Conservation (phyloP, 2,888 invertebrate species). For the Phytoseiulus persimilis region DNA sequence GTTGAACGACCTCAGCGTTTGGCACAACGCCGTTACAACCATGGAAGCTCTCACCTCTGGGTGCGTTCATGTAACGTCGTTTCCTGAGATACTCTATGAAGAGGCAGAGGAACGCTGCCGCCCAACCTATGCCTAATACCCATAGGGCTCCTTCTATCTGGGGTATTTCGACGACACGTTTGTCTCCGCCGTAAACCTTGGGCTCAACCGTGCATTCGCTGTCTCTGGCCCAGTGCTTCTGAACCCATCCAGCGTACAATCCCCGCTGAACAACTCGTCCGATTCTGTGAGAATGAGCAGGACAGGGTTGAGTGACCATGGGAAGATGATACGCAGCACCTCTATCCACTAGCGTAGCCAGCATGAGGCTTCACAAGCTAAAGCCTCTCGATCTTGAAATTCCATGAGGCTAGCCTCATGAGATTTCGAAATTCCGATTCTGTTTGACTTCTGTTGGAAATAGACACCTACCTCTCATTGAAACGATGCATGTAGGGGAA, state of each 20-base stretch:
- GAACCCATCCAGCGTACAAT: slow-evolving; percentile 71
- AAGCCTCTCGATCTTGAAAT: too few relatives aligned
- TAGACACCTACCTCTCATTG: slow-evolving; percentile 6
- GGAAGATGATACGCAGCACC: too few relatives aligned
- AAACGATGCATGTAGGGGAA: slow-evolving; percentile 20
- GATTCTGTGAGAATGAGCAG: slow-evolving; percentile 55
- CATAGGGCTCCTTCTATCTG: slow-evolving; percentile 91
- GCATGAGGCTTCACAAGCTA: too few relatives aligned
- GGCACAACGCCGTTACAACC: too few relatives aligned
- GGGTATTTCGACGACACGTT: slow-evolving; percentile 73
- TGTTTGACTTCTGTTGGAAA: too few relatives aligned
- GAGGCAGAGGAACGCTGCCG: slow-evolving; percentile 41
- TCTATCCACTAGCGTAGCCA: too few relatives aligned
- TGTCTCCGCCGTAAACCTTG: slow-evolving; percentile 55
- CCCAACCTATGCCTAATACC: slow-evolving; percentile 65
- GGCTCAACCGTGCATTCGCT: slow-evolving; percentile 61
- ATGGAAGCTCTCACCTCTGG: not conserved
- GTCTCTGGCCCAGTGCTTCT: slow-evolving; percentile 65
- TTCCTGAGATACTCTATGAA: slow-evolving; percentile 41
- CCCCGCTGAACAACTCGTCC: slow-evolving; percentile 73
- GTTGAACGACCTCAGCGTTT: not conserved
- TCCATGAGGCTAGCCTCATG: not conserved
- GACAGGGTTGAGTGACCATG: too few relatives aligned
- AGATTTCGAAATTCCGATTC: too few relatives aligned
- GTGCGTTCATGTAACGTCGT: slow-evolving; percentile 19